Evolutionary conservation across 2,888 invertebrate species (phyloP), one percentile per base, ranked within the genome.

Genomic region (Platerodrilus igneus): DNA sequence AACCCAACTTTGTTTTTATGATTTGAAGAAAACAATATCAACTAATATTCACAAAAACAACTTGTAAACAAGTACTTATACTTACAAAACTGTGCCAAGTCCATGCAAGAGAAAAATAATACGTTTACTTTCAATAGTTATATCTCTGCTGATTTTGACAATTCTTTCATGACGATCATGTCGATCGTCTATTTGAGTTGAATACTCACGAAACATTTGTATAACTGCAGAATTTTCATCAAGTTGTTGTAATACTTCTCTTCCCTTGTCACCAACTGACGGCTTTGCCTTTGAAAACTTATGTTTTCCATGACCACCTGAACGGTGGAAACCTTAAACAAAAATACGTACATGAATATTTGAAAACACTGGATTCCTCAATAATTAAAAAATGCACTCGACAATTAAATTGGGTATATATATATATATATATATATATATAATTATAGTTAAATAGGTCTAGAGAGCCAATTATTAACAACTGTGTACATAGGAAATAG

Each of bases 121-220:
- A 42, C 91, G 72, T 62, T 94, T 94, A 66, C 91, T 89, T 59
- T 92, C 90, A 50, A 91, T 89, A 0, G 90, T 91, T 11, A 91
- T 78, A 59, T 91, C 92, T 15, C 91, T 73, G 45, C 85, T 79
- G 0, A 84, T 63, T 68, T 92, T 91, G 0, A 91, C 78, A 17
- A 93, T 76, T 26, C 87, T 71, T 62, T 93, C 93, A 56, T 85
- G 78, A 45, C 86, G 78, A 64, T 93, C 91, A 56, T 93, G 86
- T 48, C 85, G 83, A 1, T 73, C 73, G 53, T 87, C 89, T 20
- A 93, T 65, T 57, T 81, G 79, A 0, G 58, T 41, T 0, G 82
- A 74, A 55, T 78, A 84, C n/a, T 66, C 62, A 50, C 72, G 74
- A 62, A 87, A 87, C 62, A 77, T 74, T 40, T 75, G 69, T 19